Base-by-base conservation (phyloP, 35 echinoderm and acorn worm species). In the Amphiura filiformis region DNA sequence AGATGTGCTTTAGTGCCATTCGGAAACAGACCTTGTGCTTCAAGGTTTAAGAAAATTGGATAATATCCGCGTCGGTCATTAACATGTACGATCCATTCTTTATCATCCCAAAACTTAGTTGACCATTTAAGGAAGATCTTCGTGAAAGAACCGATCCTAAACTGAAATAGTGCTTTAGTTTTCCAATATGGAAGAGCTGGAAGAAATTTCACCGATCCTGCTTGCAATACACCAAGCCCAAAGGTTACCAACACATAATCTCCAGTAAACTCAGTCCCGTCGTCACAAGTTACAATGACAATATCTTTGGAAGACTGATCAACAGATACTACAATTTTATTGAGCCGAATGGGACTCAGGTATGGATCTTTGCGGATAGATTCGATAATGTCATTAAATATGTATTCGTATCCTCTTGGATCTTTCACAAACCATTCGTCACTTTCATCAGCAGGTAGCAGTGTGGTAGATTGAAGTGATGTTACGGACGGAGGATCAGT, bases 161-260 rank as follows among this genome's bases (percentile, higher is more conserved):
- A 78, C 78, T 77, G 36, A 56, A 41, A 28, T 35, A 65, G 33
- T 85, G 56, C 26, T 76, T 47, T 56, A 13, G 39, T 76, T 57
- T 91, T 91, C 89, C 89, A 91, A 36, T 85, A 31, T 5, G 89
- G 89, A 17, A 91, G 82, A 11, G 40, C 22, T 13, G 89, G 89
- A 39, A 78, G 52, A 36, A 91, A 91, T 52, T 85, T 7, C 32
- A 91, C 82, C 33, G 47, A 26, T 33, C 57, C 34, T 23, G 49
- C 77, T 77, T 91, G 89, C 5, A 91, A 37, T n/a, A 91, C 82
- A n/a, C 75, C 89, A 32, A 85, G 33, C 36, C 89, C 85, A 76
- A 91, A 84, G 9, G 89, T 91, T n/a, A 91, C 82, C 0, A 91
- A n/a, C 39, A 65, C 82, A 26, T 52, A 52, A 0, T 84, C 82